phyloP scores from a whole-genome alignment of 2,888 invertebrate genomes.

The Salpingus planirostris region DNA sequence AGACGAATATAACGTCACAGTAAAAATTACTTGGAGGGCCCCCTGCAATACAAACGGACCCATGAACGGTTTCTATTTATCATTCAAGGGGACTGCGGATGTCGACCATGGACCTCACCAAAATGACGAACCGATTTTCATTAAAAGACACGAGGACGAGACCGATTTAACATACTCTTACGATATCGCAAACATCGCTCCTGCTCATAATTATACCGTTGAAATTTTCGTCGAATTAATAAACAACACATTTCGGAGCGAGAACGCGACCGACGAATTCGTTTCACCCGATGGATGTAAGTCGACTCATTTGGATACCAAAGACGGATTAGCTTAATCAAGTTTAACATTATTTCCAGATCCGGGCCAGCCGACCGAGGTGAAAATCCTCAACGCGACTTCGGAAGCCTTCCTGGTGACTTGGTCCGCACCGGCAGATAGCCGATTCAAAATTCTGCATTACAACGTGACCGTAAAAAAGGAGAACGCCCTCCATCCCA shows the following conservation, averaged over 20 bases:
- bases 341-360: neutral
- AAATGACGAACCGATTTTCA: neutral
- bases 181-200: no score
- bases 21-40: slow-evolving; percentile 16
- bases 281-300: neutral
- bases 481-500: neutral
- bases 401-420: neutral
- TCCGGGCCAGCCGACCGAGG: neutral
- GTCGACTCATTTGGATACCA: no score
- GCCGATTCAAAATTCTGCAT: neutral
- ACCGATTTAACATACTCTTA: no score
- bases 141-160: no score
- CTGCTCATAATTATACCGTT: no score
- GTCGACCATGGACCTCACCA: neutral
- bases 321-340: no score
- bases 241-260: no score
- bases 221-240: no score
- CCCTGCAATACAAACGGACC: slow-evolving; percentile 26
- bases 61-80: slow-evolving; percentile 17
- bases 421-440: no score
- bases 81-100: slow-evolving; percentile 8
- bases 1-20: slow-evolving; percentile 10
- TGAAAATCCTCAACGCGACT: neutral
- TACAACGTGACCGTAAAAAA: neutral
- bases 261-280: neutral